Conservation (phyloP, 37 sponge, comb jelly and placozoan genomes). For the Theonella swinhoei region DNA sequence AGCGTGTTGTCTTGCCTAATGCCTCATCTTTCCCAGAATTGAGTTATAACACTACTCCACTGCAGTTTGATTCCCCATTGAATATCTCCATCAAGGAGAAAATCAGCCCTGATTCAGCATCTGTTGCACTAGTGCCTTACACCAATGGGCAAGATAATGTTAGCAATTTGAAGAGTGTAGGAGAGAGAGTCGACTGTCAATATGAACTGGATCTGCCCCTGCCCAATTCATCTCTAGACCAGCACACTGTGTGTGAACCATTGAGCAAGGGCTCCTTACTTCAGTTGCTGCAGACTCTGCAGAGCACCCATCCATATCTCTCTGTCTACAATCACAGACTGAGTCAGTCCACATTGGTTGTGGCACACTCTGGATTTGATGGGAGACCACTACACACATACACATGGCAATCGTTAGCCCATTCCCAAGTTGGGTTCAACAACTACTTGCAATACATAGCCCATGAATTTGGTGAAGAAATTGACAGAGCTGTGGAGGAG, state of each 20-base stretch:
- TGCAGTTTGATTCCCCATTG: conserved; percentile 61
- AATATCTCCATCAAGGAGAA: conserved; percentile 12
- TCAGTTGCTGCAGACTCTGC: conserved; percentile 25
- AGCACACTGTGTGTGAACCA: conserved; percentile 25
- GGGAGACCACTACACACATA: conserved; percentile 25
- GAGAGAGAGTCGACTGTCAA: not conserved
- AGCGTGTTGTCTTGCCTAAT: conserved; percentile 27
- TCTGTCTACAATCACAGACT: conserved; percentile 56
- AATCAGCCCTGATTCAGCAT: not conserved
- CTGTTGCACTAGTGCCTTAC: conserved; percentile 1
- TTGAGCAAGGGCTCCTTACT: conserved; percentile 29
- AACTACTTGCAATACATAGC: conserved; percentile 65
- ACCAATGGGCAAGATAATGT: not conserved
- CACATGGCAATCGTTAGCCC: conserved; percentile 44
- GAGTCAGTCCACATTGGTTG: conserved; percentile 41
- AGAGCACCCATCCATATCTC: conserved; percentile 54
- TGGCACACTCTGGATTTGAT: conserved; percentile 60
- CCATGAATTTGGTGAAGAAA: conserved; percentile 28
- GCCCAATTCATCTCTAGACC: not conserved
- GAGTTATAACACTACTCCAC: not conserved
- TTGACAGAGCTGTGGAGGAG: conserved; percentile 45
- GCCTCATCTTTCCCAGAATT: not conserved
- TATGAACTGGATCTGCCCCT: conserved; percentile 3
- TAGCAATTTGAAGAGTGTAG: not conserved
- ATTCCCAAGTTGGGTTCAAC: conserved; percentile 77